Evolutionary conservation across 2,113 vertebrate species (phyloP), one percentile per base, ranked within the genome.

Genomic region (Prionailurus viverrinus): DNA sequence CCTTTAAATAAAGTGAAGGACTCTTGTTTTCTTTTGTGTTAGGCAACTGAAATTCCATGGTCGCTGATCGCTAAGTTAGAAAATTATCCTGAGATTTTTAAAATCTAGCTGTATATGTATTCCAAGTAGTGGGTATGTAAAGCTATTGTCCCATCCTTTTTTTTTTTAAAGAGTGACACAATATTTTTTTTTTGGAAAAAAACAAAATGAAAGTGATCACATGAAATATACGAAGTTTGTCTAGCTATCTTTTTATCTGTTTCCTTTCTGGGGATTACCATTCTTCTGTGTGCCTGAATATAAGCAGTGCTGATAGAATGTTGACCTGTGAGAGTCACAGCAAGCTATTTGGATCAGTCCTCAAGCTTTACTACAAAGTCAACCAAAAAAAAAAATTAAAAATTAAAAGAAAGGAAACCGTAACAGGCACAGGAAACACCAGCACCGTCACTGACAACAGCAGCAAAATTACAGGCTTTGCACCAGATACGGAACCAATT

Each of bases 361-460:
- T 84, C 27, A 87, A 66, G 48, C 33, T 93, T 78, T 73, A 68
- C 33, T 78, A 83, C 51, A 76, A 89, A 83, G 36, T 15, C 25
- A 14, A 53, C 21, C 19, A 39, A 53, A 89, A 92, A 92, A 45
- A 92, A 45, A 98, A 65, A 65, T 79, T 87, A 29, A 86, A 65
- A 71, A 8, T 51, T n/a, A 69, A 53, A 69, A 79, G 23, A 83
- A 86, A 74, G 29, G 7, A 71, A 85, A 45, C 9, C 6, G 36
- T 53, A 73, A 74, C 23, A n/a, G 53, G 25, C 39, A n/a, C 27
- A 58, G 55, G 8, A 51, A 74, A 76, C 7, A 61, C 23, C 73
- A 85, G 21, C 29, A 85, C 33, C 5, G 63, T 15, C 45, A 81
- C 27, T 16, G 80, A 79, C 27, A 84, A 63, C 19, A 89, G 63